phyloP scores from a whole-genome alignment of 2,888 invertebrate species.

The Rhaphigaster nebulosa region DNA sequence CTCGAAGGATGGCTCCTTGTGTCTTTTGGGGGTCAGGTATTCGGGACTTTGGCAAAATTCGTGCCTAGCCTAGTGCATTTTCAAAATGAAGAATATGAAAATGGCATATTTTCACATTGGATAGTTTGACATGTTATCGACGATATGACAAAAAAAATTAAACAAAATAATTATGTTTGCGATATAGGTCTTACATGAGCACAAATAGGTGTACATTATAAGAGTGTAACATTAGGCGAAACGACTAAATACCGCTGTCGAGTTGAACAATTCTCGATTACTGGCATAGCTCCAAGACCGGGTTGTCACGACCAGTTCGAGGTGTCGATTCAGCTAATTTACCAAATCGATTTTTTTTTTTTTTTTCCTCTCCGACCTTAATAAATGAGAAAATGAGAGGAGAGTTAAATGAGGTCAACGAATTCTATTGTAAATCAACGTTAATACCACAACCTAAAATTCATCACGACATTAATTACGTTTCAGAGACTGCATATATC shows the following conservation, averaged over 20 bases:
- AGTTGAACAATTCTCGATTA: background rate
- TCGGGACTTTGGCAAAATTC: too few relatives aligned
- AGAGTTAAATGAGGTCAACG: background rate
- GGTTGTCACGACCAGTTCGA: background rate
- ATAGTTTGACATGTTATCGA: too few relatives aligned
- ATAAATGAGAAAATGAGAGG: background rate
- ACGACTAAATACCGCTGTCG: background rate
- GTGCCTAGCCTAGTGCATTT: too few relatives aligned
- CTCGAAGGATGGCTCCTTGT: too few relatives aligned
- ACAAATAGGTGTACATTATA: too few relatives aligned
- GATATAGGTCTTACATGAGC: too few relatives aligned
- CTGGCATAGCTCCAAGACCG: background rate
- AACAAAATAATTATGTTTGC: too few relatives aligned
- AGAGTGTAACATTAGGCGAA: background rate
- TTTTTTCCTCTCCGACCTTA: background rate
- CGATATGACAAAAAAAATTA: too few relatives aligned
- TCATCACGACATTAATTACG: background rate
- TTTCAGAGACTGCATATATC: too few relatives aligned
- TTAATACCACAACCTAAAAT: background rate
- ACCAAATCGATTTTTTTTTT: background rate
- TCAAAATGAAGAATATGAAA: too few relatives aligned
- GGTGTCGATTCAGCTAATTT: background rate
- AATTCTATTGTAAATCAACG: background rate
- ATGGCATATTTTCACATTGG: too few relatives aligned
- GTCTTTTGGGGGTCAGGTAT: too few relatives aligned